A percentile compares a stretch with the other conserved stretches of the same genome.
phyloP scores from a whole-genome alignment of 2,113 vertebrate genomes.

The Amphiprion ocellaris region DNA sequence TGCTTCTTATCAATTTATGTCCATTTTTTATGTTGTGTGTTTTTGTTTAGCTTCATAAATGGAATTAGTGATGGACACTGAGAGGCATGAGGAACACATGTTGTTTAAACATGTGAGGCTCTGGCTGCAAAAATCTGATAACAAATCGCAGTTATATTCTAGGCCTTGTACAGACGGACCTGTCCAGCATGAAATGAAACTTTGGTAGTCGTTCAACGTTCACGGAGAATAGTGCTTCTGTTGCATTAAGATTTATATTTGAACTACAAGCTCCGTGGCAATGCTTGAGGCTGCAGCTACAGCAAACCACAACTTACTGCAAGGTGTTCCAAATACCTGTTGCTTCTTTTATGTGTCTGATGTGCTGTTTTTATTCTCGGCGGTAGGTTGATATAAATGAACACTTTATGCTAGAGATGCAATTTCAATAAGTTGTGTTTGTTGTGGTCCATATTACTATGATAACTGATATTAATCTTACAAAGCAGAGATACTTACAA shows the following conservation, averaged over 20 bases:
- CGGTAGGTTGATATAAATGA: too few relatives aligned
- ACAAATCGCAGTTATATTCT: not conserved
- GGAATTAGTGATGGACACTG: constrained; percentile 8
- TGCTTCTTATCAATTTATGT: constrained; percentile 46
- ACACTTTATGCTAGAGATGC: too few relatives aligned
- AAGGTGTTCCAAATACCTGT: not conserved
- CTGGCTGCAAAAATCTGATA: not conserved
- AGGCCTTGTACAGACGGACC: not conserved
- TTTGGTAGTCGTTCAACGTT: constrained; percentile 1
- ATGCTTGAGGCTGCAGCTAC: not conserved
- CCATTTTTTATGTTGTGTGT: constrained; percentile 2
- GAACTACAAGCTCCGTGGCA: not conserved
- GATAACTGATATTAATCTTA: too few relatives aligned
- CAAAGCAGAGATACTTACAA: too few relatives aligned
- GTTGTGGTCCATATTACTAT: too few relatives aligned
- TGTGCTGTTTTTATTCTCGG: too few relatives aligned
- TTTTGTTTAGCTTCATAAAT: constrained; percentile 31
- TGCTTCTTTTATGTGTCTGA: too few relatives aligned
- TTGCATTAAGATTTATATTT: not conserved
- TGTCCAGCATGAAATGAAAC: constrained; percentile 21
- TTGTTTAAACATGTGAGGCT: not conserved
- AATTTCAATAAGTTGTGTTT: too few relatives aligned
- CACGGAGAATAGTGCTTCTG: not conserved
- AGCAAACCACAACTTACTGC: not conserved
- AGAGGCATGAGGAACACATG: not conserved